Conservation (phyloP, 2,797 vertebrate species). For the Spondyliosoma cantharus region DNA sequence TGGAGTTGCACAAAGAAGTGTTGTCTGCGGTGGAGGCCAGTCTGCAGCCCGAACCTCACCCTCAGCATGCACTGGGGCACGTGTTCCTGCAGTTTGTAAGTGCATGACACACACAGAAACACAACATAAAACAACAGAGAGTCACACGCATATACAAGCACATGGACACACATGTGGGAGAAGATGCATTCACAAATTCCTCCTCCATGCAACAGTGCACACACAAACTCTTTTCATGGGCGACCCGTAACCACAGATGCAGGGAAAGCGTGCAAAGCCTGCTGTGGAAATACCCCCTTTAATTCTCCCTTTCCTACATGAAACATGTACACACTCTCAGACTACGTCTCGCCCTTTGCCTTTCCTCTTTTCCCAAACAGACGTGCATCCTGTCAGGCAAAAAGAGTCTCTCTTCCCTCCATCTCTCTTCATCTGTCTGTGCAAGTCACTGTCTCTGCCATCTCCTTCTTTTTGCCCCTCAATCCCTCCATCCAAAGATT, state of each 20-base stretch:
- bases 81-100: conserved; percentile 98
- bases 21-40: conserved; percentile 89
- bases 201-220: conserved; percentile 40
- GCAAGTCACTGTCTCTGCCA: conserved; percentile 35
- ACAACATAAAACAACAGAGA: conserved; percentile 33
- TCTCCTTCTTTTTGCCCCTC: conserved; percentile 43
- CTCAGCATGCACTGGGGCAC: conserved; percentile 93
- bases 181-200: conserved; percentile 34
- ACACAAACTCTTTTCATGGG: conserved; percentile 63
- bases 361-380: conserved; percentile 70
- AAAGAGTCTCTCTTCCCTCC: conserved; percentile 43
- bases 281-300: conserved; percentile 65
- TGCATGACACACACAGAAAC: conserved; percentile 68
- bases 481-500: conserved; percentile 51
- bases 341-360: conserved; percentile 35
- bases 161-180: conserved; percentile 31
- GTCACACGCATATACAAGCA: conserved; percentile 51
- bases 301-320: conserved; percentile 60
- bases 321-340: neutral
- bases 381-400: conserved; percentile 78
- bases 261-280: conserved; percentile 64
- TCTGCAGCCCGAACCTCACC: conserved; percentile 94
- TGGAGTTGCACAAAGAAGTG: conserved; percentile 94
- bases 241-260: conserved; percentile 64
- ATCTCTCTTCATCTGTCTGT: conserved; percentile 41